Evolutionary conservation across 2,888 invertebrate genomes (phyloP).

Genomic region (Epirrhoe tristata): DNA sequence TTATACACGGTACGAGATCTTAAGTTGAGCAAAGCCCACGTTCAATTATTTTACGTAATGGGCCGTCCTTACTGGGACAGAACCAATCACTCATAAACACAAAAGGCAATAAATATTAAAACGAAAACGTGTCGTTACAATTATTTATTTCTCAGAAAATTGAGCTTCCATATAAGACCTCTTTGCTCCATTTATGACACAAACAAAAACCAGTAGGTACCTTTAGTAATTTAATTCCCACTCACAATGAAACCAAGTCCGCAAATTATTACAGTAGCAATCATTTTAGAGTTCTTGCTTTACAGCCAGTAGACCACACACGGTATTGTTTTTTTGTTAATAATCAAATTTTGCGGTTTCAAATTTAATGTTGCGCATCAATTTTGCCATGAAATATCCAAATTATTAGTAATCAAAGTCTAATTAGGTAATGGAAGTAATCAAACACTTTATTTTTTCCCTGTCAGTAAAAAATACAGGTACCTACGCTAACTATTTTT

Average conservation of each 20-base stretch:
- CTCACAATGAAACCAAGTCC: constrained; percentile 39
- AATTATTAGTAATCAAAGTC: neutral
- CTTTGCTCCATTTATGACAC: constrained; percentile 45
- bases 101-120: constrained; percentile 36
- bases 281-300: constrained; percentile 5
- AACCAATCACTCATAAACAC: constrained; percentile 36
- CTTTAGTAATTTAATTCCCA: constrained; percentile 39
- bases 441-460: too few species aligned
- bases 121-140: constrained; percentile 24
- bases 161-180: constrained; percentile 42
- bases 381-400: neutral
- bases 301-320: constrained; percentile 14
- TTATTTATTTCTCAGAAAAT: constrained; percentile 35
- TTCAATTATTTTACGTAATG: constrained; percentile 26
- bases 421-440: too few species aligned
- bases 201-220: constrained; percentile 42
- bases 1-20: neutral
- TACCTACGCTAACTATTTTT: too few species aligned
- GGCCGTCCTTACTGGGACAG: constrained; percentile 20
- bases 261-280: constrained; percentile 22
- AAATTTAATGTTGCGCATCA: neutral
- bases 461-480: too few species aligned
- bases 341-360: constrained; percentile 3
- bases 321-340: constrained; percentile 16
- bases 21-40: constrained; percentile 6